Conservation (phyloP, 53 echinoderm and acorn worm species). For the Actinopyga echinites region DNA sequence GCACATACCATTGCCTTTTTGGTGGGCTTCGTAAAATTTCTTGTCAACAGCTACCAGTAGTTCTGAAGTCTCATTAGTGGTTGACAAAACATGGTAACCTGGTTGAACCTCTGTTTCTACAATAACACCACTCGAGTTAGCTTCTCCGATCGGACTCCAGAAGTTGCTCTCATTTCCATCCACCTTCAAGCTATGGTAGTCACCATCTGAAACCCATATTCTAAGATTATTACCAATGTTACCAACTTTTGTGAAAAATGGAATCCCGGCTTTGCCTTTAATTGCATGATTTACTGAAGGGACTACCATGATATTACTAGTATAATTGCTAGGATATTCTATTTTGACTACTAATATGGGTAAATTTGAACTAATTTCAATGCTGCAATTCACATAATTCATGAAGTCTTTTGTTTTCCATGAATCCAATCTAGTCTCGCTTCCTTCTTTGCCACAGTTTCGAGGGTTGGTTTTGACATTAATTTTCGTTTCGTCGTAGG, state of each 20-base stretch:
- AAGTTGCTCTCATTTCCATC: neutral
- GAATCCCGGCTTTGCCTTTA: neutral
- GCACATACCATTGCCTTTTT: neutral
- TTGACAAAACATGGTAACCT: conserved; percentile 6
- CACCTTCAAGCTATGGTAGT: neutral
- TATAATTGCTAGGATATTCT: neutral
- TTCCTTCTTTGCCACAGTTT: neutral
- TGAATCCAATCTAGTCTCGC: neutral
- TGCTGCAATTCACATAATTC: neutral
- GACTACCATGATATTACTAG: neutral
- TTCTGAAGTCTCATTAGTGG: neutral
- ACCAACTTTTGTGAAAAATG: neutral
- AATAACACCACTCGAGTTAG: neutral
- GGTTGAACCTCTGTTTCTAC: neutral
- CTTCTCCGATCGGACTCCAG: neutral
- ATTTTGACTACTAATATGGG: neutral
- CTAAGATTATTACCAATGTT: neutral
- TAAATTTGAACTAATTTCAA: neutral
- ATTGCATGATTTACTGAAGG: neutral
- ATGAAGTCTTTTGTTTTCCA: neutral
- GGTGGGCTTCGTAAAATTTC: neutral
- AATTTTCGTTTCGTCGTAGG: neutral
- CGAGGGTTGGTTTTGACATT: neutral
- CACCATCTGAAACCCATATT: conserved; percentile 13
- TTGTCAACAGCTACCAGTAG: neutral